Conservation (phyloP, 2,113 vertebrate species). For the Dipodomys merriami region DNA sequence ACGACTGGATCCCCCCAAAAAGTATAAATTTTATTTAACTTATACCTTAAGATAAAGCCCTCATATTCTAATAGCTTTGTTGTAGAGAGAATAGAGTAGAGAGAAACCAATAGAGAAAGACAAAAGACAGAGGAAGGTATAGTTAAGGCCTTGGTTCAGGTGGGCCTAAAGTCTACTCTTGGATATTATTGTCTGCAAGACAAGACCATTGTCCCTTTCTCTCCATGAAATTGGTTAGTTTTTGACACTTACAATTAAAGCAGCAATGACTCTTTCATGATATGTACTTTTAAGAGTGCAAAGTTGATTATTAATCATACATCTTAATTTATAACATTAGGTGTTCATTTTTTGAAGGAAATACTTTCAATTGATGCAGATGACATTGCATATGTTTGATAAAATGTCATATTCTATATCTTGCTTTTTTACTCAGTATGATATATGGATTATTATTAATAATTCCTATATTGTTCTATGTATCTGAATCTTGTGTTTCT, state of each 20-base stretch:
- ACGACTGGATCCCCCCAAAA: not conserved
- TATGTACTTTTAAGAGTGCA: not conserved
- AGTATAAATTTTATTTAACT: not conserved
- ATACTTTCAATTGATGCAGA: conserved; percentile 36
- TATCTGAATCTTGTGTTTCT: conserved; percentile 10
- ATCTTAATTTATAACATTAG: not conserved
- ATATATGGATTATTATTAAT: not conserved
- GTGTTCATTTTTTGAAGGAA: not conserved
- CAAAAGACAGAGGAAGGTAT: not conserved
- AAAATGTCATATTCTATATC: not conserved
- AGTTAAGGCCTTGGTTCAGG: not conserved
- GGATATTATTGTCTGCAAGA: not conserved
- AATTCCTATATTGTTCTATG: not conserved
- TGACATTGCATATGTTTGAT: not conserved
- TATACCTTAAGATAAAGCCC: not conserved
- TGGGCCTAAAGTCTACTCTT: not conserved
- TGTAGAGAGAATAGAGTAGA: not conserved
- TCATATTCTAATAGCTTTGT: not conserved
- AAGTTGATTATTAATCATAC: not conserved
- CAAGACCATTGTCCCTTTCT: not conserved
- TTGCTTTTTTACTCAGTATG: conserved; percentile 10
- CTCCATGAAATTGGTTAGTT: not conserved
- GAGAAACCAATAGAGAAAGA: conserved; percentile 29
- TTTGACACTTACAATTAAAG: conserved; percentile 37
- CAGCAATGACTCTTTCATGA: not conserved